Evolutionary conservation across 2,797 vertebrate species (phyloP).

Genomic region (Galagoides demidoff): DNA sequence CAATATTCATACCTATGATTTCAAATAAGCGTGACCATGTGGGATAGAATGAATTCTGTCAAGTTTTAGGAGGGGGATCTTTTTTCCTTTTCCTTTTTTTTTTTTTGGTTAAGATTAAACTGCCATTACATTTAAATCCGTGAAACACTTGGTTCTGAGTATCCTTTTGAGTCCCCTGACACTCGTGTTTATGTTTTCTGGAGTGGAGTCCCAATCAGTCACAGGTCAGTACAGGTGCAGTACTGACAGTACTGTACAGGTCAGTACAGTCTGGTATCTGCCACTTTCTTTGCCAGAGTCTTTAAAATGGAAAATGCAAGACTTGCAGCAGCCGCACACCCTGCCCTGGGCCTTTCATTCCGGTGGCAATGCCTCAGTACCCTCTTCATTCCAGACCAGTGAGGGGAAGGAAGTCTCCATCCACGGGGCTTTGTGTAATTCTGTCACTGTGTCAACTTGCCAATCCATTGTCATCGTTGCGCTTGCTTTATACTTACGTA

Average conservation of each 20-base stretch:
- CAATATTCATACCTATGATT: constrained; percentile 45
- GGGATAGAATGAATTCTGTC: constrained; percentile 57
- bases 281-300: background rate
- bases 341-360: background rate
- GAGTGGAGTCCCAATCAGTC: background rate
- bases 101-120: background rate
- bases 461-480: constrained; percentile 29
- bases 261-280: background rate
- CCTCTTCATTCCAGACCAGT: background rate
- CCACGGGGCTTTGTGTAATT: background rate
- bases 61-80: background rate
- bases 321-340: background rate
- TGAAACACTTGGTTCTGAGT: background rate
- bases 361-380: background rate
- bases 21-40: constrained; percentile 39
- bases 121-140: background rate
- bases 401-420: constrained; percentile 32
- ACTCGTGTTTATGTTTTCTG: background rate
- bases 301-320: background rate
- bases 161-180: constrained; percentile 7
- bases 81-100: accelerated
- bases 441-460: background rate
- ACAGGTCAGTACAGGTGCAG: background rate
- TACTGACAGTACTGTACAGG: too few species aligned
- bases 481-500: background rate